Percentiles rank a stretch among this genome's conserved stretches.
These are phyloP conservation scores for Rissa tridactyla DNA, from an alignment of 2,113 vertebrate species.

Conservation along the genomic window DNA sequence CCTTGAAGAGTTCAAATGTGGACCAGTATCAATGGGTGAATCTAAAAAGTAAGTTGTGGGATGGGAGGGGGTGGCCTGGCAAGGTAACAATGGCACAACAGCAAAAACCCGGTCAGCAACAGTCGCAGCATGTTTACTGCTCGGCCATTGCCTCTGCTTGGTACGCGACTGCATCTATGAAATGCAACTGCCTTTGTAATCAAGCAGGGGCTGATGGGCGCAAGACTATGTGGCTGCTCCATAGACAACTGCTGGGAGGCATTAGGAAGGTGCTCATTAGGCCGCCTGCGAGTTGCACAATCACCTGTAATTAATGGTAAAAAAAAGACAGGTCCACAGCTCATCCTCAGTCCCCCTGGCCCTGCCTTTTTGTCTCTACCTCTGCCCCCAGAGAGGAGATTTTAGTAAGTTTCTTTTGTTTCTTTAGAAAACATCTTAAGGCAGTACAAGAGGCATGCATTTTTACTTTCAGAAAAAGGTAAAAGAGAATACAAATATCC, in stretches of 20 bases:
- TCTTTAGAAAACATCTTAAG: slow-evolving; percentile 14
- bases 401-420: neutral
- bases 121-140: neutral
- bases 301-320: neutral
- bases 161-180: neutral
- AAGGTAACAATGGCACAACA: neutral
- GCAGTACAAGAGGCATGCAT: neutral
- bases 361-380: neutral
- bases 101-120: neutral
- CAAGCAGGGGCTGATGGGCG: fast-evolving
- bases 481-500: slow-evolving; percentile 24
- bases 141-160: fast-evolving
- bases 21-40: fast-evolving
- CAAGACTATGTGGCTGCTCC: neutral
- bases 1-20: neutral
- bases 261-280: neutral
- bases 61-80: fast-evolving
- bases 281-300: neutral
- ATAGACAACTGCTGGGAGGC: neutral
- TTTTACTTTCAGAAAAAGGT: slow-evolving; percentile 8
- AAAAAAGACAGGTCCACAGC: neutral
- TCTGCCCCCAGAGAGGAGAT: neutral
- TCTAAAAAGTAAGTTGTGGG: neutral
- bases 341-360: neutral
- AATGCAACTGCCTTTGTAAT: neutral